Percentiles rank a stretch among this genome's conserved stretches.
phyloP scores from a whole-genome alignment of 2,113 vertebrate genomes.

The Eptesicus fuscus region DNA sequence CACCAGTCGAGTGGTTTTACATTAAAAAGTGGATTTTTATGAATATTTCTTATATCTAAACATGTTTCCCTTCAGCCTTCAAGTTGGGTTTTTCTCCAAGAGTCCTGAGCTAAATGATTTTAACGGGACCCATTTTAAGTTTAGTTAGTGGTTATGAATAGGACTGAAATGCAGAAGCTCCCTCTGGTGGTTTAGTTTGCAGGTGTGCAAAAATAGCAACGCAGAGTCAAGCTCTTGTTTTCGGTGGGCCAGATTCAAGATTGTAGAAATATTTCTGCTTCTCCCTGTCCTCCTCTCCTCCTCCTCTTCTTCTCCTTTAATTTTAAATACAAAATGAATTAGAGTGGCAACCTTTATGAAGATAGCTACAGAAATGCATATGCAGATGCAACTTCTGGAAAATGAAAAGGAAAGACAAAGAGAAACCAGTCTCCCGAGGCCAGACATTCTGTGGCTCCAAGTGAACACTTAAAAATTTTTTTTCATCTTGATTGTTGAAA shows the following conservation, averaged over 20 bases:
- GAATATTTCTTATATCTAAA: neutral
- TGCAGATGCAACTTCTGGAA: neutral
- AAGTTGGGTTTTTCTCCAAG: neutral
- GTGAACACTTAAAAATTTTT: neutral
- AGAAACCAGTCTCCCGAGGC: neutral
- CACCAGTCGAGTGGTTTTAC: neutral
- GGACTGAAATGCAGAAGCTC: conserved; percentile 66
- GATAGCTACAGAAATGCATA: neutral
- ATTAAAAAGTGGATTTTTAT: neutral
- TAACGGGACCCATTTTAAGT: neutral
- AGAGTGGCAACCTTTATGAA: neutral
- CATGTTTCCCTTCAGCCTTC: neutral
- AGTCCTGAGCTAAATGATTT: neutral
- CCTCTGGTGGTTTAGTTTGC: conserved; percentile 72
- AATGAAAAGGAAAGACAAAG: neutral
- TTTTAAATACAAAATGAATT: neutral
- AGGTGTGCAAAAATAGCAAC: neutral
- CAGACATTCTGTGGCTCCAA: neutral
- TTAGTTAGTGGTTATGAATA: neutral
- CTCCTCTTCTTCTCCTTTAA: neutral
- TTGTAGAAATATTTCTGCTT: neutral
- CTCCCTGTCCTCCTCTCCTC: neutral
- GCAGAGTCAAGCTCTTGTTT: accelerated
- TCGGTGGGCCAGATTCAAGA: neutral
- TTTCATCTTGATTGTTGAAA: too few species aligned